These are phyloP conservation scores for Petrophora chlorosata DNA, from an alignment of 2,888 invertebrate species.

Conservation along the genomic window DNA sequence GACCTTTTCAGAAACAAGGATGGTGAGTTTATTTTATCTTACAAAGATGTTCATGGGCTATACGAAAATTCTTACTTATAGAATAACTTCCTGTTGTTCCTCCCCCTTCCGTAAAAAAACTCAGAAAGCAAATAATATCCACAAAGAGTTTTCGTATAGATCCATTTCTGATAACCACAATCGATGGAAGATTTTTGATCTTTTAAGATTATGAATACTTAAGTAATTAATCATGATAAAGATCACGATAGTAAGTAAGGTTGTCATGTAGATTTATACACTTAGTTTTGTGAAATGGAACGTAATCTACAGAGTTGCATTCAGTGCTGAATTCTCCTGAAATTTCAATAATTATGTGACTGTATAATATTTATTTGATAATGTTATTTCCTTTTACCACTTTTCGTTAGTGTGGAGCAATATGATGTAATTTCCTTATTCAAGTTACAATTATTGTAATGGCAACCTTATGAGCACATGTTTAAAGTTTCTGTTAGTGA, in stretches of 20 bases:
- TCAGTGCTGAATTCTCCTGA: not conserved
- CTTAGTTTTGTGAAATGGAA: conserved; percentile 22
- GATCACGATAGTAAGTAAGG: conserved; percentile 55
- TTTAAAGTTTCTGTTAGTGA: conserved; percentile 58
- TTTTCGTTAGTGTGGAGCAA: not conserved
- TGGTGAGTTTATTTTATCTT: conserved; percentile 75
- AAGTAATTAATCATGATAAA: too few relatives aligned
- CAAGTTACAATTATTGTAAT: conserved; percentile 51
- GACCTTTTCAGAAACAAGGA: conserved; percentile 78
- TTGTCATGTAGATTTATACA: conserved; percentile 55
- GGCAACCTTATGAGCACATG: conserved; percentile 68
- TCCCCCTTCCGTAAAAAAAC: conserved; percentile 9
- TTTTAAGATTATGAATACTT: not conserved
- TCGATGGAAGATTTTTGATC: conserved; percentile 35
- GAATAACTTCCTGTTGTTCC: conserved; percentile 9
- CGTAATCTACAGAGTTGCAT: conserved; percentile 1
- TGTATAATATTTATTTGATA: conserved; percentile 6
- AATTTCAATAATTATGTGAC: not conserved
- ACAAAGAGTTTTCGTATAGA: conserved; percentile 60
- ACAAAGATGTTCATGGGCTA: conserved; percentile 70
- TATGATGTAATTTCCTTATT: conserved; percentile 18
- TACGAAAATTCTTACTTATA: conserved; percentile 57
- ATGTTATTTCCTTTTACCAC: conserved; percentile 12
- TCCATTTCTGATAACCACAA: conserved; percentile 59
- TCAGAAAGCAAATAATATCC: conserved; percentile 15